A percentile compares a stretch with the other conserved stretches of the same genome.
These are phyloP conservation scores for Leptodirus hochenwartii DNA, from an alignment of 2,888 invertebrate species.

Conservation along the genomic window DNA sequence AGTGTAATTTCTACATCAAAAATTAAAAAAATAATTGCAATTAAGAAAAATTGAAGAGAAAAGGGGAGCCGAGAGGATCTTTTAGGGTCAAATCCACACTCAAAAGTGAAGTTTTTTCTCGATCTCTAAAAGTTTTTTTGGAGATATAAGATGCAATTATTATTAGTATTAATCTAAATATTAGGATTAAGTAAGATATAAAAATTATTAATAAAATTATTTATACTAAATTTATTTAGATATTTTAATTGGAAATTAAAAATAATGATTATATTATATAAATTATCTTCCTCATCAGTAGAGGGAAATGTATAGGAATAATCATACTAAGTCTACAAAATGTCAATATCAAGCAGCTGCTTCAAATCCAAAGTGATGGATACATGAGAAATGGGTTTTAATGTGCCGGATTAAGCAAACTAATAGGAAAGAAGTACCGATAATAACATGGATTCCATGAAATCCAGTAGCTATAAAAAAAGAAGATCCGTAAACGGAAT, in stretches of 20 bases:
- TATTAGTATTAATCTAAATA: constrained; percentile 32
- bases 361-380: constrained; percentile 45
- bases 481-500: constrained; percentile 45
- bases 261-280: constrained; percentile 52
- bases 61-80: constrained; percentile 33
- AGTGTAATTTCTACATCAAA: constrained; percentile 55
- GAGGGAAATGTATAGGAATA: constrained; percentile 41
- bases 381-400: constrained; percentile 31
- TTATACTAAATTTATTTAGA: constrained; percentile 37
- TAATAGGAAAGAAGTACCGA: constrained; percentile 36
- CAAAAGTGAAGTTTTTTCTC: constrained; percentile 49
- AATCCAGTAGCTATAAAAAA: constrained; percentile 63
- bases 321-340: constrained; percentile 45
- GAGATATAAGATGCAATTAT: constrained; percentile 30
- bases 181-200: constrained; percentile 23
- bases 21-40: constrained; percentile 51
- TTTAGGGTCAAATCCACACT: constrained; percentile 41
- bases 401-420: constrained; percentile 31
- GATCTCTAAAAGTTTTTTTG: constrained; percentile 38
- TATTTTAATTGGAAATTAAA: constrained; percentile 55
- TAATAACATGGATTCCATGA: constrained; percentile 53
- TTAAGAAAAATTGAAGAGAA: constrained; percentile 43
- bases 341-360: constrained; percentile 50
- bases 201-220: constrained; percentile 30
- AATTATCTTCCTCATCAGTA: constrained; percentile 53